Percentiles rank a stretch among this genome's conserved stretches.
Conservation (phyloP, 2,888 invertebrate genomes). For the Cosmopolites sordidus region DNA sequence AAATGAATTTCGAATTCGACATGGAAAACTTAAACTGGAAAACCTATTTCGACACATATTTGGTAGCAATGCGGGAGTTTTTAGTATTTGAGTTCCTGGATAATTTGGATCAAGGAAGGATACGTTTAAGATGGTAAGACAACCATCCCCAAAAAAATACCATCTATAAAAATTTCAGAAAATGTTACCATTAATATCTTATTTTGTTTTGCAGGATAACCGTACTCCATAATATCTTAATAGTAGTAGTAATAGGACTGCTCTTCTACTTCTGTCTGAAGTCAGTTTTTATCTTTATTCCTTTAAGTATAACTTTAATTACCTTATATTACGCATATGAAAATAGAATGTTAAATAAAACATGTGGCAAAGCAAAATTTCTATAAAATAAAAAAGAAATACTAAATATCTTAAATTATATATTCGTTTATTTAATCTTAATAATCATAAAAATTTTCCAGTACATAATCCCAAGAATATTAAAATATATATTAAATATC, state of each 20-base stretch:
- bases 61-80: slow-evolving; percentile 13
- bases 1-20: slow-evolving; percentile 20
- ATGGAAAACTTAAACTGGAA: slow-evolving; percentile 17
- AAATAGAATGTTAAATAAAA: no score
- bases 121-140: slow-evolving; percentile 6
- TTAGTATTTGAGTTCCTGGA: slow-evolving; percentile 12
- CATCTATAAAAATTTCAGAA: background rate
- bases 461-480: no score
- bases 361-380: no score
- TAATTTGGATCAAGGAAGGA: slow-evolving; percentile 14
- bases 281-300: slow-evolving; percentile 1
- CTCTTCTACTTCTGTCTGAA: background rate
- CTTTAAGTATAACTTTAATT: background rate
- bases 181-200: no score
- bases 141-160: slow-evolving; percentile 30
- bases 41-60: slow-evolving; percentile 15
- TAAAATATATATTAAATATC: no score
- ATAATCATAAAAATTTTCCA: no score
- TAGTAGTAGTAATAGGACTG: background rate
- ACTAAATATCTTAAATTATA: no score
- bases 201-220: background rate
- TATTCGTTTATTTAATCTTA: no score
- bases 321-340: no score
- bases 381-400: no score
- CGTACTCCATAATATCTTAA: background rate